phyloP scores from a whole-genome alignment of 2,113 vertebrate genomes.

The Gymnobelideus leadbeateri region DNA sequence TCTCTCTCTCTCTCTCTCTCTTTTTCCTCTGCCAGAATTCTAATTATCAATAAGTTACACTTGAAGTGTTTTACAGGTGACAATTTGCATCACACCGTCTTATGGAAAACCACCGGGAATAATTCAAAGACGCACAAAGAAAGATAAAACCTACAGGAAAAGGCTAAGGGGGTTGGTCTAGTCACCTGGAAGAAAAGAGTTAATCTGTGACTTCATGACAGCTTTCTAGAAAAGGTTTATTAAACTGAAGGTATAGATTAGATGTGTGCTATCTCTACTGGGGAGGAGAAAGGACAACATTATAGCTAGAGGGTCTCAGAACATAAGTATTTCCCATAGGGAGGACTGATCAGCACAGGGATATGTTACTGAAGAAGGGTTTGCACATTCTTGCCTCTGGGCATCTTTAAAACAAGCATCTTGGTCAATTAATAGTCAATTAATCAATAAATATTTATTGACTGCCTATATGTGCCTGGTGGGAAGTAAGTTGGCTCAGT shows the following conservation, averaged over 20 bases:
- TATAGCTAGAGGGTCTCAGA: not conserved
- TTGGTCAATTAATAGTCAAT: not conserved
- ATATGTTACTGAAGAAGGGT: not conserved
- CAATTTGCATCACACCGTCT: not conserved
- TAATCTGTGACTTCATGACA: not conserved
- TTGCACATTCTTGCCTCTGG: not conserved
- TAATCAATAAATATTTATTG: not conserved
- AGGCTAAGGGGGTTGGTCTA: not conserved
- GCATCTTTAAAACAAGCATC: not conserved
- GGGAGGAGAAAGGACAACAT: not conserved
- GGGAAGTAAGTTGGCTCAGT: not conserved
- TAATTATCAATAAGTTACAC: not conserved
- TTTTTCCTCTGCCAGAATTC: not conserved
- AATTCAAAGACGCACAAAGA: not conserved
- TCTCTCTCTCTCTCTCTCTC: not conserved
- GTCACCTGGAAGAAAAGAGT: not conserved
- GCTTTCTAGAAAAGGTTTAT: not conserved
- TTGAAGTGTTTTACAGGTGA: not conserved
- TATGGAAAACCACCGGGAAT: not conserved
- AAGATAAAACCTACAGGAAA: not conserved
- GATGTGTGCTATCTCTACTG: not conserved
- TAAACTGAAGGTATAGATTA: not conserved
- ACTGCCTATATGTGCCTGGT: not conserved
- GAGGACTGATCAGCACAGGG: not conserved
- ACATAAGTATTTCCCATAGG: not conserved